Base-by-base conservation (phyloP, 2,797 vertebrate species). In the Garrulus glandarius region DNA sequence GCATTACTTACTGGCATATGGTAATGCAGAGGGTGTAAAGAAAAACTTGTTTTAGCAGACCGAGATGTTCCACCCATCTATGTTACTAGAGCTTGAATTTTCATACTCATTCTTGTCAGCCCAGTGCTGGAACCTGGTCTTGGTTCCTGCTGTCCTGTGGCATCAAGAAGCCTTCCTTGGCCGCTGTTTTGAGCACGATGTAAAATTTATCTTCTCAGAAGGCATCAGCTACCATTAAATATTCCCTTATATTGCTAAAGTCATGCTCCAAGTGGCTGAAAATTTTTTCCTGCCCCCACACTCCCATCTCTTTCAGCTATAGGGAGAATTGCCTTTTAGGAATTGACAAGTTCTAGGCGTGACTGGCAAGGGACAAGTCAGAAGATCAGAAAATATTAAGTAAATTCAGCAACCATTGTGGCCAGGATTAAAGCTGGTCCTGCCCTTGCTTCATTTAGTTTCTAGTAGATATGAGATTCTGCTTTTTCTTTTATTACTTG, bases 101-200 rank as follows among this genome's bases (percentile, higher is more conserved):
- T 88, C n/a, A 20, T 72, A 27, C 12, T 56, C 1, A 5, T 71
- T 70, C 24, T 76, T 1, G 0, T 78, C 39, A n/a, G 7, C 24
- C 46, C 11, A 26, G 14, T 18, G 15, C 29, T 84, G 43, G 36
- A 80, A 47, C 8, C 16, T 57, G 7, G 23, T 49, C 13, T 15
- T 6, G 19, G 5, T 61, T 80, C 23, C 37, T 69, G 29, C 32
- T 46, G 23, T 64, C 47, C 41, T 37, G 34, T 30, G 36, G 49
- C 32, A 77, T 23, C 1, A 9, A 55, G 5, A 57, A 75, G 5
- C 12, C 34, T 47, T 13, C 32, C 18, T 5, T 0, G 0, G 23
- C 14, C 43, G 32, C 39, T 2, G 2, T 19, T 44, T 34, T 36
- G 26, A 85, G 34, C 0, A 0, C 15, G 24, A 36, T n/a, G 20